Evolutionary conservation across 2,113 vertebrate species (phyloP).

Genomic region (Australoheros scitulus): DNA sequence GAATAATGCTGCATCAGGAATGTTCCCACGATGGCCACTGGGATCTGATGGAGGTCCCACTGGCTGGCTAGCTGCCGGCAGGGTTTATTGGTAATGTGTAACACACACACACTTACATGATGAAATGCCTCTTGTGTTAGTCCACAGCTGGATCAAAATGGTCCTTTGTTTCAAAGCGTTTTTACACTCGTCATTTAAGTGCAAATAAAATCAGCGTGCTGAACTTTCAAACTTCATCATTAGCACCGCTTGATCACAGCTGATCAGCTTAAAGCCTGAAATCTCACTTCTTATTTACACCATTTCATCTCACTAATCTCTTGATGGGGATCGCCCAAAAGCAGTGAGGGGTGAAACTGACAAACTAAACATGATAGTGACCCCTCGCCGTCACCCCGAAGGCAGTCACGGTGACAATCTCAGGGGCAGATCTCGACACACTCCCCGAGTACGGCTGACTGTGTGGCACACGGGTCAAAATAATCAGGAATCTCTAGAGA

Average conservation of each 20-base stretch:
- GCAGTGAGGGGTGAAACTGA: conserved; percentile 8
- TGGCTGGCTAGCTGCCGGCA: conserved; percentile 25
- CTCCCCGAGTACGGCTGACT: background rate
- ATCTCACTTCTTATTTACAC: conserved; percentile 6
- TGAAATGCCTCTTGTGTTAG: conserved; percentile 22
- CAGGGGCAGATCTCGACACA: background rate
- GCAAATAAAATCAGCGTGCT: background rate
- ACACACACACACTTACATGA: conserved; percentile 38
- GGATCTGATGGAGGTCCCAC: conserved; percentile 56
- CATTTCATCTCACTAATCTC: background rate
- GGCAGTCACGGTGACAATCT: conserved; percentile 14
- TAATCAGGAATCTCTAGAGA: conserved; percentile 59
- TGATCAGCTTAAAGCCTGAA: conserved; percentile 28
- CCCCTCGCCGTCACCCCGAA: background rate
- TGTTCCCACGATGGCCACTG: conserved; percentile 76
- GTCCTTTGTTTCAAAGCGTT: background rate
- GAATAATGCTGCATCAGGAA: conserved; percentile 77
- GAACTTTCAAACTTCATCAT: conserved; percentile 5
- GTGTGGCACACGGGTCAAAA: conserved; percentile 45
- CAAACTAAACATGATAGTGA: background rate
- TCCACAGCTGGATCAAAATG: conserved; percentile 10
- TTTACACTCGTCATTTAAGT: background rate
- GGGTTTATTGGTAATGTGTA: conserved; percentile 59
- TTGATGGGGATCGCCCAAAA: background rate
- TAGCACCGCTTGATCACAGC: conserved; percentile 9